Base-by-base conservation (phyloP, 2,888 invertebrate species). In the Tigriopus californicus region DNA sequence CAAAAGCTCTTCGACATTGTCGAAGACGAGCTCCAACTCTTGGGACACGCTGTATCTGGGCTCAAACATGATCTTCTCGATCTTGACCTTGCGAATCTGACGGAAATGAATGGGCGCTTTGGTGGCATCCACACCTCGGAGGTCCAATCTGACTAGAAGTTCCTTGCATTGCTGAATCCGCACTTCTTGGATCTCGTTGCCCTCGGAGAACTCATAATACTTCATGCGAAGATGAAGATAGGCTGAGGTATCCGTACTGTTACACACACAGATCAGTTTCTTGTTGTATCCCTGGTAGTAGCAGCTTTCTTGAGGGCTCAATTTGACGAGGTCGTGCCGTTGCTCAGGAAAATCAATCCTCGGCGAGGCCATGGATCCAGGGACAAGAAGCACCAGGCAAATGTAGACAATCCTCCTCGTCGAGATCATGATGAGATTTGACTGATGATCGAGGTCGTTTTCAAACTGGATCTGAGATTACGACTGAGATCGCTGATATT, bases 121-220 rank as follows among this genome's bases (percentile, higher is more conserved):
- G 22, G 25, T 40, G 24, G 52, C 52, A 25, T 52, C 25, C 15
- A 52, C 8, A 4, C 22, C 24, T 22, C 52, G 20, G 10, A 52
- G 24, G 52, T 52, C 52, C 15, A 52, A 25, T 10, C 25, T 10
- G 5, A 52, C 24, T 15, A 12, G 20, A 15, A 52, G 15, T 11
- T 40, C 15, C 15, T 52, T 52, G 33, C 52, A 52, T 40, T 52
- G 52, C 52, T 52, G 22, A n/a, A 52, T 52, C 18, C 24, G 18
- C 24, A 52, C 52, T 10, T 25, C 15, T 52, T 52, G 18, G 22
- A 52, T 24, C 12, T 24, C 33, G 4, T 15, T 33, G 52, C 24
- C 24, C 11, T 15, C 15, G 1, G 52, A 25, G 22, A 25, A 52
- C 8, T 20, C 15, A 11, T 15, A 22, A 52, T 33, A 52, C 24